Base-by-base conservation (phyloP, 2,113 vertebrate genomes). In the Marmota flaviventris region DNA sequence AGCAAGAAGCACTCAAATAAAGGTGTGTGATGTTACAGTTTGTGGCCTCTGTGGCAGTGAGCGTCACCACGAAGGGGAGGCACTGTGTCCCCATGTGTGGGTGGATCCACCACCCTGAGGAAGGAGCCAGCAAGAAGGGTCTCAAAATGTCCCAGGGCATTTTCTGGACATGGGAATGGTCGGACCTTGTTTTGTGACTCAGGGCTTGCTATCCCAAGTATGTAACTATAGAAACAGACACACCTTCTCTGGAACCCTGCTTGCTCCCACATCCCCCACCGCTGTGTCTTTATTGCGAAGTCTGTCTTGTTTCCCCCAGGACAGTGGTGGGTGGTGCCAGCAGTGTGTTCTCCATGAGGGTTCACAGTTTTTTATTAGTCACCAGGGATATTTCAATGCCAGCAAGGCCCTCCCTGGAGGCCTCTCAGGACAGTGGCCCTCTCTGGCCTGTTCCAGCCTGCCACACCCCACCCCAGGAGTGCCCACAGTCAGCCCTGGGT, bases 341-440 rank as follows among this genome's bases (percentile, higher is more conserved):
- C 17, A 2, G 1, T 8, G 1, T 20, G 3, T 58, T 58, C 56
- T 75, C 79, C 51, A 39, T 6, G 42, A 39, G 77, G 83, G 20
- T 82, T 89, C 72, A 91, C 29, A 45, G 51, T 90, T 92, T 82
- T 97, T 97, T 96, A 97, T 97, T 97, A 77, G 72, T 93, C n/a
- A 27, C 79, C 77, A 77, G 72, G 75, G 39, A 14, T 13, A 1
- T 84, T 25, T 29, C 53, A 89, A 45, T 8, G 45, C 58, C 4
- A 20, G 65, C 2, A 18, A 87, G 65, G 22, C 4, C 6, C 20
- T 18, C 37, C 29, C 12, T 18, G 56, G 45, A 58, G 25, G 37
- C 34, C 14, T 10, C 24, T 70, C 48, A 12, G 51, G 75, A 25
- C 32, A 29, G 39, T 2, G 4, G 37, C 48, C 81, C 75, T 69